A percentile compares a stretch with the other conserved stretches of the same genome.
phyloP scores from a whole-genome alignment of 1,140 invertebrate genomes.

The Drosophila aff. region DNA sequence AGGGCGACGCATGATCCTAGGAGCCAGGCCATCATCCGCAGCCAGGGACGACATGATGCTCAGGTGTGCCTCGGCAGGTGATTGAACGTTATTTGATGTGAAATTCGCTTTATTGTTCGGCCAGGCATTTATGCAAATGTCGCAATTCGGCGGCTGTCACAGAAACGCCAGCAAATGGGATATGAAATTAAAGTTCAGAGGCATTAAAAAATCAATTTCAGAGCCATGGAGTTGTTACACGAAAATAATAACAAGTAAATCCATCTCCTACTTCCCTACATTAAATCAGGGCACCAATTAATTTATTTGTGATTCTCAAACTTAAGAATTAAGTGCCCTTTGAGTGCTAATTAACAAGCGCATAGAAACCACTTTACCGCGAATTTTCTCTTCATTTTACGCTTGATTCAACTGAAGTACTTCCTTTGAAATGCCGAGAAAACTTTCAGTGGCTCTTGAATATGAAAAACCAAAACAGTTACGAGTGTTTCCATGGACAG shows the following conservation, averaged over 20 bases:
- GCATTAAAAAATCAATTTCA: neutral
- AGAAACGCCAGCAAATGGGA: constrained; percentile 29
- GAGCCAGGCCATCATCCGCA: constrained; percentile 23
- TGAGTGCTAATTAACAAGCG: constrained; percentile 8
- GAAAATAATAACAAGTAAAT: neutral
- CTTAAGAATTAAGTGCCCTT: neutral
- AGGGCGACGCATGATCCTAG: constrained; percentile 29
- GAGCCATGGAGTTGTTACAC: neutral
- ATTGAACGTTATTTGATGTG: constrained; percentile 76
- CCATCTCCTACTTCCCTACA: neutral
- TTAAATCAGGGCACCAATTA: neutral
- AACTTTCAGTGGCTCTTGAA: neutral
- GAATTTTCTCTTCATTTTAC: constrained; percentile 12
- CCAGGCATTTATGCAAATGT: constrained; percentile 65
- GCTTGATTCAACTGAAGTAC: constrained; percentile 6
- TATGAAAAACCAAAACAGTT: neutral
- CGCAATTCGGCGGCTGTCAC: constrained; percentile 47
- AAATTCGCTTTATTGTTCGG: constrained; percentile 48
- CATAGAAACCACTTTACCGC: neutral
- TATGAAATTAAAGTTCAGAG: constrained; percentile 15
- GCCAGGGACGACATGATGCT: constrained; percentile 3
- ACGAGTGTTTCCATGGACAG: neutral
- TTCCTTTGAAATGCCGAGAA: constrained; percentile 13
- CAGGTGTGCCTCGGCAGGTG: constrained; percentile 44
- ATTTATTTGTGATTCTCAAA: constrained; percentile 1